Evolutionary conservation across 2,113 vertebrate species (phyloP).

Genomic region (Tachysurus fulvidraco): DNA sequence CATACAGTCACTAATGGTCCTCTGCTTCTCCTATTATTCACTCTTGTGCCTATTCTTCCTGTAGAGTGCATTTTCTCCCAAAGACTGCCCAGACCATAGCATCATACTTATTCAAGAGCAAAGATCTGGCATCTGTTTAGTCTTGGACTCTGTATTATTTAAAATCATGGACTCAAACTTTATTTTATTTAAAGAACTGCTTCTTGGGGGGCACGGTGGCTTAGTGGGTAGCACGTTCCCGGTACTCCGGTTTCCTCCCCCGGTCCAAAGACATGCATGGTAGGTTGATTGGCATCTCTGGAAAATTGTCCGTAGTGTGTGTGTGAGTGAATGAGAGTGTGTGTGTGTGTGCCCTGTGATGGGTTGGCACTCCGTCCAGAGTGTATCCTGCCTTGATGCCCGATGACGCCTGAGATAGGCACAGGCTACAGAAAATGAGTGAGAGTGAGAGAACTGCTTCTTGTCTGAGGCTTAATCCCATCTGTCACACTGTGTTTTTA

Average conservation of each 20-base stretch:
- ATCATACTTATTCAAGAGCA: neutral
- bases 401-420: no score
- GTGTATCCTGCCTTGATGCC: no score
- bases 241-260: no score
- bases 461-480: neutral
- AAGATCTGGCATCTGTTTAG: neutral
- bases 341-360: no score
- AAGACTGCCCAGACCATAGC: neutral
- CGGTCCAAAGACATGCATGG: no score
- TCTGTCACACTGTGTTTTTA: neutral
- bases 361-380: no score
- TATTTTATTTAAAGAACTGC: neutral
- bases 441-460: neutral
- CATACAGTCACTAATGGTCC: neutral
- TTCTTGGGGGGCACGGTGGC: no score
- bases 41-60: neutral
- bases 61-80: neutral
- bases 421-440: no score
- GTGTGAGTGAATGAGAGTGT: no score
- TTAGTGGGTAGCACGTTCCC: no score
- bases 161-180: neutral
- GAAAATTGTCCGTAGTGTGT: no score
- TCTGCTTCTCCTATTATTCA: slow-evolving; percentile 12
- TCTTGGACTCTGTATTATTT: neutral
- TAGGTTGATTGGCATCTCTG: no score